Percentiles rank a stretch among this genome's conserved stretches.
Conservation (phyloP, 2,113 vertebrate species). For the Pampusana beccarii region DNA sequence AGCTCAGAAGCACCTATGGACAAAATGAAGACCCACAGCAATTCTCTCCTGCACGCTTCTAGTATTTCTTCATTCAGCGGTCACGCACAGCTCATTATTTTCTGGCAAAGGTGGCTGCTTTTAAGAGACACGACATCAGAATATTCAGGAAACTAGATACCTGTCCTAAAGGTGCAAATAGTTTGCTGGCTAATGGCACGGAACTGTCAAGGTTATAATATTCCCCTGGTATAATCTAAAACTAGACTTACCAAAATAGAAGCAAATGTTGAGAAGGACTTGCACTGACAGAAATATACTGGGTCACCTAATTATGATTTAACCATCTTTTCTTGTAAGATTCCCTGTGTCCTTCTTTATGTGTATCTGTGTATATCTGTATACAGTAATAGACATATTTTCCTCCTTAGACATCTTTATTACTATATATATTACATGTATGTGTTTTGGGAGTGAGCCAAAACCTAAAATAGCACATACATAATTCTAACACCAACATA, state of each 20-base stretch:
- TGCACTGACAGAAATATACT: not conserved
- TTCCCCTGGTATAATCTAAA: slow-evolving; percentile 16
- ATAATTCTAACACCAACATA: not conserved
- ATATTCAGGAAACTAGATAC: not conserved
- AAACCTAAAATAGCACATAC: not conserved
- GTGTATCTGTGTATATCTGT: not conserved
- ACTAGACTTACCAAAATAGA: slow-evolving; percentile 13
- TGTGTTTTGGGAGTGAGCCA: not conserved
- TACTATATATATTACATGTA: not conserved
- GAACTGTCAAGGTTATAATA: slow-evolving; percentile 26
- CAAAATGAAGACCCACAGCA: not conserved
- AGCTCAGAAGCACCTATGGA: not conserved
- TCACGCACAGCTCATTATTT: not conserved
- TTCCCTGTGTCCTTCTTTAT: not conserved
- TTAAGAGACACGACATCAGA: not conserved
- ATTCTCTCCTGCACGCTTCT: not conserved
- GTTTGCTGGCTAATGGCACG: not conserved
- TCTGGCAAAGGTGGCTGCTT: not conserved
- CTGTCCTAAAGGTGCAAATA: not conserved
- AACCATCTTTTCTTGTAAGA: not conserved
- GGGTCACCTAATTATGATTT: slow-evolving; percentile 30
- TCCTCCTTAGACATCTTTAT: not conserved
- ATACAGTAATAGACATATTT: not conserved
- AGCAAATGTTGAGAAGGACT: not conserved
- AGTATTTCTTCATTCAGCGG: not conserved